These are phyloP conservation scores for Autographa gamma DNA, from an alignment of 2,888 invertebrate species.

Conservation along the genomic window DNA sequence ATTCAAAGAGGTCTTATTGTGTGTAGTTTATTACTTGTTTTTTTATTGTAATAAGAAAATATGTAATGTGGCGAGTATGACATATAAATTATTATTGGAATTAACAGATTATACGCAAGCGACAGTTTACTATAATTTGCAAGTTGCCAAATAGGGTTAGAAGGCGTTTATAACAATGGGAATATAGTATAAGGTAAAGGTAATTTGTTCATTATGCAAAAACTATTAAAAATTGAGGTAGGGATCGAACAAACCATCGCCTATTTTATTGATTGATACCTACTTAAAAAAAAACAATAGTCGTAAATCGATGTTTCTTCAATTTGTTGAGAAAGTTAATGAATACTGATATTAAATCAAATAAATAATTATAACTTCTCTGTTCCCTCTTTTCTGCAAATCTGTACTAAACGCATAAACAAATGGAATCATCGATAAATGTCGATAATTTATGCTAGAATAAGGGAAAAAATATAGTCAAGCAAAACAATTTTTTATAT, in stretches of 20 bases:
- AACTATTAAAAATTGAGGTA: no score
- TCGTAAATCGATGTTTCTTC: no score
- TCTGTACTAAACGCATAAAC: neutral
- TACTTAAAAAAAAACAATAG: no score
- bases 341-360: no score
- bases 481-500: conserved; percentile 42
- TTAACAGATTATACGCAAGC: neutral
- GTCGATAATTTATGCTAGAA: conserved; percentile 17
- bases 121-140: neutral
- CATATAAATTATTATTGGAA: neutral
- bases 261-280: no score
- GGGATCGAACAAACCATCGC: no score
- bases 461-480: conserved; percentile 25
- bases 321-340: no score
- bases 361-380: no score
- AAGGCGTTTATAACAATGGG: no score
- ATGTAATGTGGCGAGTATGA: neutral
- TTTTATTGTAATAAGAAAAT: neutral
- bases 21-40: neutral
- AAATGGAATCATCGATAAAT: neutral
- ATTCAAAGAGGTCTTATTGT: conserved; percentile 1
- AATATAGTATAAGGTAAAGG: no score
- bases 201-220: no score
- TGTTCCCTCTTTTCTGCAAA: neutral
- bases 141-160: no score